phyloP scores from a whole-genome alignment of 1,140 invertebrate species.

The Atta cephalotes region DNA sequence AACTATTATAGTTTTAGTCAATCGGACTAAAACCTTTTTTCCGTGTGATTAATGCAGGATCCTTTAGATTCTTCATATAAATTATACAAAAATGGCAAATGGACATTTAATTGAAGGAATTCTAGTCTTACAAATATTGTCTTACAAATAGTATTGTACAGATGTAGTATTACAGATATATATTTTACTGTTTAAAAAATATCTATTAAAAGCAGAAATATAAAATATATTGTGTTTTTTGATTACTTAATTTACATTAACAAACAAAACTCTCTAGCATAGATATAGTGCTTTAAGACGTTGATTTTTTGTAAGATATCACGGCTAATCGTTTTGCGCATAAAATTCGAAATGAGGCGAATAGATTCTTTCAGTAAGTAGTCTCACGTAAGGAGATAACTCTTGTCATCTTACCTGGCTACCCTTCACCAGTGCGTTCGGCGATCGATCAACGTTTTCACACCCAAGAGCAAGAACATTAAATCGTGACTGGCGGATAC shows the following conservation, averaged over 20 bases:
- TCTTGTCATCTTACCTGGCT: conserved; percentile 31
- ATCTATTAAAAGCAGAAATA: neutral
- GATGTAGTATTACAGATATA: neutral
- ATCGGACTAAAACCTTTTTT: too few species aligned
- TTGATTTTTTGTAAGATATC: neutral
- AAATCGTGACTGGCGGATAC: conserved; percentile 63
- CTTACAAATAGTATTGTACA: neutral
- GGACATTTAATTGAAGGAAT: neutral
- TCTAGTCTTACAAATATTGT: neutral
- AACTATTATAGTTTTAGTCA: too few species aligned
- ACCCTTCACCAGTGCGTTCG: conserved; percentile 23
- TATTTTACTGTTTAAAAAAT: neutral
- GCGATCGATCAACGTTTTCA: conserved; percentile 66
- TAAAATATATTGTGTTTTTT: neutral
- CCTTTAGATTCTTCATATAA: neutral
- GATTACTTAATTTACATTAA: neutral
- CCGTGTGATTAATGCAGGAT: too few species aligned
- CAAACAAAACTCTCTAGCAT: neutral
- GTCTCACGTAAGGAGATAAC: conserved; percentile 39
- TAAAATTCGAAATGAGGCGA: conserved; percentile 29
- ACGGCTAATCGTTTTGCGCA: neutral
- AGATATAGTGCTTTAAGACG: neutral
- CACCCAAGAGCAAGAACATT: conserved; percentile 48
- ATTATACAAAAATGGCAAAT: neutral
- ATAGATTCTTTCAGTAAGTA: conserved; percentile 29